Conservation (phyloP, 2,797 vertebrate genomes). For the Furcifer pardalis region DNA sequence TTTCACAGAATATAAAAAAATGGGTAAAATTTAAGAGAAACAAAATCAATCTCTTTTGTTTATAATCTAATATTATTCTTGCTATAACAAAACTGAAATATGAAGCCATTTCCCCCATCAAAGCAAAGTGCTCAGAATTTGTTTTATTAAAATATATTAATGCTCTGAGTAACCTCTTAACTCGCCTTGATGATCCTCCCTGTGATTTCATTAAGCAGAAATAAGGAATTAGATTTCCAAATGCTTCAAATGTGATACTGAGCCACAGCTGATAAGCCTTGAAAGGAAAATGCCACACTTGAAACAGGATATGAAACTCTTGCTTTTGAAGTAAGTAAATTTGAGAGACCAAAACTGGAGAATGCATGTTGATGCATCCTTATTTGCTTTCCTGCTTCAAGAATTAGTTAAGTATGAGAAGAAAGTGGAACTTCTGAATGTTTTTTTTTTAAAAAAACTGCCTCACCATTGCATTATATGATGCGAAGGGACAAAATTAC, state of each 20-base stretch:
- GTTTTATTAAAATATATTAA: neutral
- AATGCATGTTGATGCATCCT: neutral
- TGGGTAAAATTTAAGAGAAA: neutral
- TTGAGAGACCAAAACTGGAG: neutral
- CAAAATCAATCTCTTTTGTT: neutral
- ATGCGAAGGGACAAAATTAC: neutral
- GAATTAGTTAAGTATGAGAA: neutral
- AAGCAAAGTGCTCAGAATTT: neutral
- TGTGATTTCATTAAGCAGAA: neutral
- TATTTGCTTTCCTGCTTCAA: neutral
- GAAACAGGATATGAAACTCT: slow-evolving; percentile 2
- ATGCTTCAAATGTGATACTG: neutral
- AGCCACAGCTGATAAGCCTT: neutral
- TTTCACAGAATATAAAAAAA: too few relatives aligned
- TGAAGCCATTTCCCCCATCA: neutral
- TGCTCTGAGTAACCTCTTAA: neutral
- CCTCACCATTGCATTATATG: neutral
- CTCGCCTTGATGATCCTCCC: neutral
- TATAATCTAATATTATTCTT: neutral
- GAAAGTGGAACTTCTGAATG: neutral
- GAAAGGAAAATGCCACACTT: neutral
- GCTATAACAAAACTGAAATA: neutral
- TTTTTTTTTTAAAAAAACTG: neutral
- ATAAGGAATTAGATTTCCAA: neutral
- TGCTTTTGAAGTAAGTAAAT: slow-evolving; percentile 11